Evolutionary conservation across 2,113 vertebrate species (phyloP), one percentile per base, ranked within the genome.

Genomic region (Morone saxatilis): DNA sequence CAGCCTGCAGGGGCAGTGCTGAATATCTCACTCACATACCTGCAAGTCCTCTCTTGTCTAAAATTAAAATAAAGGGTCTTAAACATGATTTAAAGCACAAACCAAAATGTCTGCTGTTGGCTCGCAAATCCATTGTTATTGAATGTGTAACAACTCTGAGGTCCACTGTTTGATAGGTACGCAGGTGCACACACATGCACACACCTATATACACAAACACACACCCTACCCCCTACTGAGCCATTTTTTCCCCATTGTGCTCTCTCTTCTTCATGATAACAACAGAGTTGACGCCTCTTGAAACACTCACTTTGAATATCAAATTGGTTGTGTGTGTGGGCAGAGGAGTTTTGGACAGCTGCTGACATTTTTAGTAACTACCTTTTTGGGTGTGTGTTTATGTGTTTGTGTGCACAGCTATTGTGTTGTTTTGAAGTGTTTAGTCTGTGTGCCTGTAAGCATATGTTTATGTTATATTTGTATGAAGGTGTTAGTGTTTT

Each of bases 231-330:
- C 74, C 95, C 94, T 92, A 90, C 95, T 94, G 94, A 93, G 95
- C 91, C 68, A 22, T 89, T 95, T 92, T 94, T 95, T 96, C 86
- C 75, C 92, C 92, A 80, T 86, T 93, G 88, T 87, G 76, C 76
- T 71, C 65, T 61, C 54, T 60, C 48, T 81, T 76, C 77, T 78
- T 86, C 82, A 80, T 83, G 76, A 91, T 87, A 89, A 88, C 82
- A 92, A 85, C 83, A 60, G 48, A 87, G 84, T 90, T 89, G 80
- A 81, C 89, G 86, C 80, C 78, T 86, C 86, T 89, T 85, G 61
- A 90, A 93, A 91, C 79, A 85, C 86, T 85, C 70, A 81, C 71
- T 93, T 92, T 92, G 92, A 94, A 94, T 92, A 92, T 91, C 71
- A 87, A 85, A 92, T 81, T 84, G 82, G 75, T 51, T 66, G 65